Evolutionary conservation across 1,140 invertebrate species (phyloP).

Genomic region (Sipha flava): DNA sequence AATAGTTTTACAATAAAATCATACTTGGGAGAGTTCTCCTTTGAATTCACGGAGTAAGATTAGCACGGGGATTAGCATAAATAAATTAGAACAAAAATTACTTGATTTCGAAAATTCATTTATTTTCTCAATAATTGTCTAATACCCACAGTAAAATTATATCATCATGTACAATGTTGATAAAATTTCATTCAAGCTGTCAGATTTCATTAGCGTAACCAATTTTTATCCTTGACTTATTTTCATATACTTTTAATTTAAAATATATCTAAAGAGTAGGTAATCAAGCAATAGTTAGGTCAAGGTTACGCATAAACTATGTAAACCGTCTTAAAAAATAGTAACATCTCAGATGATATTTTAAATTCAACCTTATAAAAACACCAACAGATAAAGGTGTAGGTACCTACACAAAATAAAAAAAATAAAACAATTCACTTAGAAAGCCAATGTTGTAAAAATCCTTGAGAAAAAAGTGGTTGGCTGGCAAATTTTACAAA

Average conservation of each 20-base stretch:
- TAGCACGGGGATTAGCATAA: too few relatives aligned
- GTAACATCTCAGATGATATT: background rate
- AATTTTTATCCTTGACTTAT: slow-evolving; percentile 14
- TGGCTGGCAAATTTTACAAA: background rate
- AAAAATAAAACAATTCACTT: background rate
- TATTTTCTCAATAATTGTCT: background rate
- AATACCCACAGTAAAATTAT: background rate
- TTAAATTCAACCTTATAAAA: background rate
- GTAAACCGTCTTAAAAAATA: background rate
- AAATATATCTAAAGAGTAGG: background rate
- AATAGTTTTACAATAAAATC: too few relatives aligned
- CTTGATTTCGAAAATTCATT: too few relatives aligned
- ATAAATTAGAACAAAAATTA: too few relatives aligned
- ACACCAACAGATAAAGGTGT: too few relatives aligned
- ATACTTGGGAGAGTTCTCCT: too few relatives aligned
- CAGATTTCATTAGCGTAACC: background rate
- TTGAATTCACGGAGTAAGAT: too few relatives aligned
- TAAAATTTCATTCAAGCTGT: background rate
- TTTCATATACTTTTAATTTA: slow-evolving; percentile 12
- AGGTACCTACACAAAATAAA: background rate
- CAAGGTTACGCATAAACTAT: background rate
- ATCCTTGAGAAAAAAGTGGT: background rate
- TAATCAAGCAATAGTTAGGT: background rate
- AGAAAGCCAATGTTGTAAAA: background rate
- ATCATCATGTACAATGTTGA: background rate